Evolutionary conservation across 2,113 vertebrate species (phyloP).

Genomic region (Phylloscopus whistleri): DNA sequence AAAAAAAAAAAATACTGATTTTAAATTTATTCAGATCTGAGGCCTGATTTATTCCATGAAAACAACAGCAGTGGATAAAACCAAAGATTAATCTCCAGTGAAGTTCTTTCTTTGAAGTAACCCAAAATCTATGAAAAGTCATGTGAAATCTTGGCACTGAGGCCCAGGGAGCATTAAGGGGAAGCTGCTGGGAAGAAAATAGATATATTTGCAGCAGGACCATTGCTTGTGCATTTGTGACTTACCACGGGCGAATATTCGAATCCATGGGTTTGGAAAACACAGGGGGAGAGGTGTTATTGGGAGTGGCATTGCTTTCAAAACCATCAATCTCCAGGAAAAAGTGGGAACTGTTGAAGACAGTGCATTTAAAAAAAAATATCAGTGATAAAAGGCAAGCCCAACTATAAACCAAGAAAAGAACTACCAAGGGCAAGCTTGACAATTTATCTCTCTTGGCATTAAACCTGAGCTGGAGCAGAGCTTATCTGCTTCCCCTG

Average conservation of each 20-base stretch:
- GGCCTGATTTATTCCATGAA: not conserved
- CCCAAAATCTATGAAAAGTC: not conserved
- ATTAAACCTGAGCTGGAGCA: not conserved
- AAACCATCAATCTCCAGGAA: conserved; percentile 80
- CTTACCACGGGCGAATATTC: conserved; percentile 78
- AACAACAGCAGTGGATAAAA: not conserved
- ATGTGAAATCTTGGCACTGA: not conserved
- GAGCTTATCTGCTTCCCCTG: not conserved
- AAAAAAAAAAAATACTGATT: not conserved
- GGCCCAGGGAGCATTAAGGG: not conserved
- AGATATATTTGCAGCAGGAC: not conserved
- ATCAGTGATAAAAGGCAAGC: not conserved
- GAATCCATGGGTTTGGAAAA: conserved; percentile 83
- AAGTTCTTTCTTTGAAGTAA: not conserved
- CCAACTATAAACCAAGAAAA: not conserved
- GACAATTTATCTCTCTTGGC: not conserved
- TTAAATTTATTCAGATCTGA: not conserved
- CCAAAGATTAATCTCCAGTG: not conserved
- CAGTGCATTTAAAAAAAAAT: not conserved
- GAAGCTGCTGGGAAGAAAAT: not conserved
- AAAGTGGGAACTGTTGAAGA: conserved; percentile 73
- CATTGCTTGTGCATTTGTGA: not conserved
- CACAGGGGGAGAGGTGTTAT: conserved; percentile 71
- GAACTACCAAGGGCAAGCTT: not conserved
- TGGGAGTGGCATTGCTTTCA: conserved; percentile 66